Conservation (phyloP, 2,797 vertebrate species). For the Microcaecilia unicolor region DNA sequence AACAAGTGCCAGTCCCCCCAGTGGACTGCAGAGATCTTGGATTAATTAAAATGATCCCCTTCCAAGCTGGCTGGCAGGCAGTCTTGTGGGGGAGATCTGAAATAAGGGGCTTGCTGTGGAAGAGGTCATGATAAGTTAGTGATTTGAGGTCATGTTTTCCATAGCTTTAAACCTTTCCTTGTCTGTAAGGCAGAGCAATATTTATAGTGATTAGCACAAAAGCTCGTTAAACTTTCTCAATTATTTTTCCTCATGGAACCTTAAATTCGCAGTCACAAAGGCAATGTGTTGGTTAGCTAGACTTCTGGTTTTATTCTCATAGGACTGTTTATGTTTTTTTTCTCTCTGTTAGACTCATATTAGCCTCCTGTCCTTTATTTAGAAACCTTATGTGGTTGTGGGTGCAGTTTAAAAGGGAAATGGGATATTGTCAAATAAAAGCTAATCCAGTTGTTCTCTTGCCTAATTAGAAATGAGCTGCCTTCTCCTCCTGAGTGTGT, state of each 20-base stretch:
- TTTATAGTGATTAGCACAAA: neutral
- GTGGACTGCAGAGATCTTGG: constrained; percentile 30
- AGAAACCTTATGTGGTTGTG: neutral
- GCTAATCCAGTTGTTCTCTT: neutral
- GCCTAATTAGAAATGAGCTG: no score
- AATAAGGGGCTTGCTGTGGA: no score
- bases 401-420: neutral
- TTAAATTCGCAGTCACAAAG: no score
- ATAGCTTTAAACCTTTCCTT: fast-evolving
- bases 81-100: fast-evolving
- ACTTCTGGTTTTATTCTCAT: neutral
- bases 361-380: neutral
- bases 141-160: neutral
- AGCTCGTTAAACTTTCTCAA: neutral
- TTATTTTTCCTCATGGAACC: neutral
- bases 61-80: neutral
- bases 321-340: neutral
- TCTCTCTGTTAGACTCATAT: neutral
- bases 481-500: no score
- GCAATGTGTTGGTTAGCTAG: no score
- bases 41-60: constrained; percentile 50
- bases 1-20: constrained; percentile 55
- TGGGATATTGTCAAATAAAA: neutral
- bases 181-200: neutral
- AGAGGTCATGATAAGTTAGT: neutral